Evolutionary conservation across 2,113 vertebrate genomes (phyloP), one percentile per base, ranked within the genome.

Genomic region (Sylvietta virens): DNA sequence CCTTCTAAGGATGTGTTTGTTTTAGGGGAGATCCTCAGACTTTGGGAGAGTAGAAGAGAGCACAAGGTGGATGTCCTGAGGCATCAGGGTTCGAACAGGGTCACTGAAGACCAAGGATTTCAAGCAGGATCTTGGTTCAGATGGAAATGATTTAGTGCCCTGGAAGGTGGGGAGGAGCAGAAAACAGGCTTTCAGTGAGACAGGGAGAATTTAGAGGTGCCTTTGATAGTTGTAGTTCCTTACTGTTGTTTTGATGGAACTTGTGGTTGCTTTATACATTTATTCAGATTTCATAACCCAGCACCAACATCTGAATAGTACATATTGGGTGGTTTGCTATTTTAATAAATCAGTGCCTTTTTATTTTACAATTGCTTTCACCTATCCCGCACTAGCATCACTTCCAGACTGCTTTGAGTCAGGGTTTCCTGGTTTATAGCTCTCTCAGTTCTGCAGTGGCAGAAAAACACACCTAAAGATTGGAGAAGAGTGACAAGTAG

Each of bases 51-150:
- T 5, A 15, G 71, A 31, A 8, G 15, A 20, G 73, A 66, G 57
- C 44, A 48, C 23, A 19, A 0, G 10, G 67, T 27, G 10, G 80
- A 4, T 3, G 3, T 14, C 6, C 26, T 14, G 44, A 73, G 60
- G 71, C n/a, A 9, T 12, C 15, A 1, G 14, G 8, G 24, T 23
- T 78, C 0, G 7, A 35, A 10, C 3, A 3, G 15, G 45, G 18
- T 0, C 0, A 5, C 61, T 14, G 31, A 30, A 39, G 20, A 19
- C 12, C 11, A 6, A 31, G 13, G 53, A 2, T 61, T 54, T 50
- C 11, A 7, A 4, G 33, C 1, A 6, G 26, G 64, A 2, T 54
- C 89, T 50, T 67, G 3, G 39, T 74, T 73, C 27, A 18, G 50
- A 8, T 21, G 27, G 51, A 48, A 42, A 3, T 69, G n/a, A 15